phyloP scores from a whole-genome alignment of 2,113 vertebrate species.

The Urocolius indicus region DNA sequence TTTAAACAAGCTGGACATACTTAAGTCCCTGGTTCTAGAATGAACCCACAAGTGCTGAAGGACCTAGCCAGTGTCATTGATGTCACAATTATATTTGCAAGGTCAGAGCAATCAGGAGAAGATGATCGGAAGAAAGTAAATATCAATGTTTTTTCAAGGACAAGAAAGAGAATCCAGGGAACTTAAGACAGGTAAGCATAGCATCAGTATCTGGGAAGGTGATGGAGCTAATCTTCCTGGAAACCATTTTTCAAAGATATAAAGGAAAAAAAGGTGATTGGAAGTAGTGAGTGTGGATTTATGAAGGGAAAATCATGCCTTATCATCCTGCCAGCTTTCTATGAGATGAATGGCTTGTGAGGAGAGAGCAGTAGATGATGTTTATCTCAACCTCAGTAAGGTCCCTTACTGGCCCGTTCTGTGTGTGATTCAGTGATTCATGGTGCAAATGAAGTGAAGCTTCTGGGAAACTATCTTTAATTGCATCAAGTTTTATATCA shows the following conservation, averaged over 20 bases:
- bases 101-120: neutral
- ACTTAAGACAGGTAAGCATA: neutral
- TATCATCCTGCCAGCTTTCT: neutral
- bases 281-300: neutral
- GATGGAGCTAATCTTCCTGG: neutral
- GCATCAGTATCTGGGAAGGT: neutral
- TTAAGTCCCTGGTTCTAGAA: neutral
- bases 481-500: neutral
- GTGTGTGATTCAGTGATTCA: neutral
- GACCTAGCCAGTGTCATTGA: neutral
- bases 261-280: neutral
- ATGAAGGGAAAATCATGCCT: neutral
- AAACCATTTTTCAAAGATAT: neutral
- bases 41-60: neutral
- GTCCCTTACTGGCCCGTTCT: neutral
- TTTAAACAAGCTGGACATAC: neutral
- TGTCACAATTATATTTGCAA: neutral
- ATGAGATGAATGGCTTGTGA: neutral
- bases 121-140: neutral
- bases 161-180: neutral
- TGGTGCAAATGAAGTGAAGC: neutral
- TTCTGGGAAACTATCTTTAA: neutral
- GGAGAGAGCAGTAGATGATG: neutral
- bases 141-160: neutral
- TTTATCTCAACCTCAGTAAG: neutral